Conservation (phyloP, 2,888 invertebrate species). For the Phortica okadai region DNA sequence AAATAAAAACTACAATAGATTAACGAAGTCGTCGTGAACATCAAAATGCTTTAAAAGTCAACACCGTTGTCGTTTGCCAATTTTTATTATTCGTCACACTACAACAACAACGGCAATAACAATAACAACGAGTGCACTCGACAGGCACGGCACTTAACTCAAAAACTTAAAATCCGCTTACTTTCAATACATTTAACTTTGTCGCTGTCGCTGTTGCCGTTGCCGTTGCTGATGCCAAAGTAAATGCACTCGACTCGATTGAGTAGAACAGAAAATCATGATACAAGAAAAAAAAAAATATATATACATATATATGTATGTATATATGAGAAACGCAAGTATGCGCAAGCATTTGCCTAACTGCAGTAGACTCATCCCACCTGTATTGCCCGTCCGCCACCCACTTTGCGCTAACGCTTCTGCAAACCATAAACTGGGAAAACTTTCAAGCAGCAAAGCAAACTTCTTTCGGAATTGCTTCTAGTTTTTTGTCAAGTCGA, state of each 20-base stretch:
- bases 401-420: neutral
- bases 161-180: slow-evolving; percentile 52
- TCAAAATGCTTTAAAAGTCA: slow-evolving; percentile 4
- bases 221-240: neutral
- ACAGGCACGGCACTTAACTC: slow-evolving; percentile 17
- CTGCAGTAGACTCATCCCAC: neutral
- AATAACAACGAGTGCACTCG: neutral
- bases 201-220: neutral
- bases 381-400: neutral
- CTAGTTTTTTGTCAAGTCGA: neutral
- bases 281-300: neutral
- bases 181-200: slow-evolving; percentile 47
- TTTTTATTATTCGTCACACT: too few species aligned
- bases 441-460: neutral
- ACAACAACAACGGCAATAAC: too few species aligned
- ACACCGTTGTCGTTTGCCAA: neutral
- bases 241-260: slow-evolving; percentile 16
- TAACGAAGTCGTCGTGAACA: too few species aligned
- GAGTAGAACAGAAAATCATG: neutral
- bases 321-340: slow-evolving; percentile 2
- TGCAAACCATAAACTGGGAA: neutral
- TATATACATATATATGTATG: too few species aligned
- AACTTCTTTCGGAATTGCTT: slow-evolving; percentile 22
- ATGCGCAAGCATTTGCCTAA: slow-evolving; percentile 6
- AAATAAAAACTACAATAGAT: too few species aligned